phyloP scores from a whole-genome alignment of 2,797 vertebrate genomes.

The Phrynocephalus guinanensis region DNA sequence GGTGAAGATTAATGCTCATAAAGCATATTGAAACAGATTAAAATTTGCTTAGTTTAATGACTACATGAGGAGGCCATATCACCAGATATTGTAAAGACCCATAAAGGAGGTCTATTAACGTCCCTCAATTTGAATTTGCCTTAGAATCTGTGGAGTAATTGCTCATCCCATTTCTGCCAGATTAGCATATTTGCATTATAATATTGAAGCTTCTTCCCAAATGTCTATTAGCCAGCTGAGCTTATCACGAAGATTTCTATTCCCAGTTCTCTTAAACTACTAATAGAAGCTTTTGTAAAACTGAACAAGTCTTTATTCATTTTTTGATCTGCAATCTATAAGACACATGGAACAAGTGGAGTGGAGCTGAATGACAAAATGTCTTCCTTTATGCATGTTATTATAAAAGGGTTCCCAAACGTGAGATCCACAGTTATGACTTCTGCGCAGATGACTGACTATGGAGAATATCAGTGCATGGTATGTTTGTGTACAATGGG shows the following conservation, averaged over 20 bases:
- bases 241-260: constrained; percentile 29
- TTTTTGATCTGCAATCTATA: background rate
- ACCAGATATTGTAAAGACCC: constrained; percentile 63
- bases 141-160: constrained; percentile 55
- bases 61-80: constrained; percentile 56
- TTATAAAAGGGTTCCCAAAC: background rate
- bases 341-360: background rate
- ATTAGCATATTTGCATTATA: constrained; percentile 47
- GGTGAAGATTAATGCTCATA: constrained; percentile 67
- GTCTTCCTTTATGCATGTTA: background rate
- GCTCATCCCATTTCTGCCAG: constrained; percentile 50
- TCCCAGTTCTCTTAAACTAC: background rate
- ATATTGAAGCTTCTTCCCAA: constrained; percentile 21
- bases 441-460: background rate
- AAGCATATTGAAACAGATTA: constrained; percentile 64
- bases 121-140: constrained; percentile 60
- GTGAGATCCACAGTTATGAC: background rate
- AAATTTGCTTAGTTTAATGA: constrained; percentile 67
- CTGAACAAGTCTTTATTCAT: background rate
- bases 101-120: constrained; percentile 61
- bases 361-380: background rate
- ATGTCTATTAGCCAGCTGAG: constrained; percentile 23
- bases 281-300: background rate
- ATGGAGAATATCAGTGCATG: background rate
- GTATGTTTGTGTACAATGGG: too few species aligned